A percentile compares a stretch with the other conserved stretches of the same genome.
Conservation (phyloP, 2,113 vertebrate species). For the Thamnaconus septentrionalis region DNA sequence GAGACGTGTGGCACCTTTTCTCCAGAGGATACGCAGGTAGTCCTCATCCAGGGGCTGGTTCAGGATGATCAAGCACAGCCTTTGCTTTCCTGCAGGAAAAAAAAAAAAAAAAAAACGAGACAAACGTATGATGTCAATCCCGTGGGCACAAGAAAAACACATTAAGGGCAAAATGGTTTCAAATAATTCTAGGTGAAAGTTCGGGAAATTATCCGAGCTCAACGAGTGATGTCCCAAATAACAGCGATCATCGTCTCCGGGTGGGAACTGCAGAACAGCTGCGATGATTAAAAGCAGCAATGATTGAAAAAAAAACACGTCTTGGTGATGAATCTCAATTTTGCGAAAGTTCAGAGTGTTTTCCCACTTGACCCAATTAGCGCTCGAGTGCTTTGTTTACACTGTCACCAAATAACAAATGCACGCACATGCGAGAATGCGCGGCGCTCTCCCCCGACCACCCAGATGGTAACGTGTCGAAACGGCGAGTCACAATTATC, state of each 20-base stretch:
- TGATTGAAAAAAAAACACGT: background rate
- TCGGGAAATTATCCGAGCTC: too few species aligned
- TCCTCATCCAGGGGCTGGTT: conserved; percentile 75
- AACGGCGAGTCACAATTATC: too few species aligned
- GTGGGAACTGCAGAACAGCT: too few species aligned
- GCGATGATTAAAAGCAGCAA: too few species aligned
- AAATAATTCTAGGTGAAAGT: too few species aligned
- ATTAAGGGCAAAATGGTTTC: too few species aligned
- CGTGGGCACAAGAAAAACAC: too few species aligned
- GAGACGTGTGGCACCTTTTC: conserved; percentile 70
- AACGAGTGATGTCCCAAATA: too few species aligned
- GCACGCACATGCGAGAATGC: background rate
- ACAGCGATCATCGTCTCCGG: too few species aligned
- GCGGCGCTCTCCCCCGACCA: too few species aligned
- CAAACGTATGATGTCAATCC: background rate
- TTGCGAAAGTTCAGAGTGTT: conserved; percentile 14
- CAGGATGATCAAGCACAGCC: conserved; percentile 75
- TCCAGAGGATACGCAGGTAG: conserved; percentile 72
- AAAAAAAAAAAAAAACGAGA: background rate
- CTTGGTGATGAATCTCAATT: background rate
- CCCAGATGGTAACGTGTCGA: too few species aligned
- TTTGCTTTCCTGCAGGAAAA: conserved; percentile 70
- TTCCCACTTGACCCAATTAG: conserved; percentile 6
- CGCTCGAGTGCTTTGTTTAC: conserved; percentile 17
- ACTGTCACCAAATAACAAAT: conserved; percentile 1